These are phyloP conservation scores for Harpagifer antarcticus DNA, from an alignment of 2,797 vertebrate species.

Conservation along the genomic window DNA sequence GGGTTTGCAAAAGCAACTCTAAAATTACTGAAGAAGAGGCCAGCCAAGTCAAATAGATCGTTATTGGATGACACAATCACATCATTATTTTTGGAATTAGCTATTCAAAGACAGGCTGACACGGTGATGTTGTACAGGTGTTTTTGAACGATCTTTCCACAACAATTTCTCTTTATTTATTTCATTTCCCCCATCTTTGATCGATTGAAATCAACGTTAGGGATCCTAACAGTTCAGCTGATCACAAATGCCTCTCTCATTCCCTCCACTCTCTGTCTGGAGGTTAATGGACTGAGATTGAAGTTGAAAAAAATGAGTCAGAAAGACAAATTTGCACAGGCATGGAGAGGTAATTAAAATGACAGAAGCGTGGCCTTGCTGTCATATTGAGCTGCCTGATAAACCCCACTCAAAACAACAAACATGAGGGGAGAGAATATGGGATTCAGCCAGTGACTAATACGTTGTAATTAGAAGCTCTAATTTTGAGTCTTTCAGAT, in stretches of 20 bases:
- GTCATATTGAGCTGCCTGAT: slow-evolving; percentile 53
- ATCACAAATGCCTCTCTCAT: slow-evolving; percentile 54
- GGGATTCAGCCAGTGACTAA: slow-evolving; percentile 42
- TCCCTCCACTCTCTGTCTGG: slow-evolving; percentile 21
- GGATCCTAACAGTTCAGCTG: slow-evolving; percentile 25
- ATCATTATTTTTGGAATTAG: slow-evolving; percentile 24
- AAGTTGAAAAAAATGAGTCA: slow-evolving; percentile 54
- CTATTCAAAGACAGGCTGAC: slow-evolving; percentile 27
- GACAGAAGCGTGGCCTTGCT: slow-evolving; percentile 43
- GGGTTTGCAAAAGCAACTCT: slow-evolving; percentile 1
- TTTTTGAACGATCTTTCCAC: slow-evolving; percentile 47
- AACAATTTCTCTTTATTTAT: slow-evolving; percentile 11
- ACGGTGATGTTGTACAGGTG: slow-evolving; percentile 25
- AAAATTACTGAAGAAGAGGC: neutral
- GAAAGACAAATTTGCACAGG: slow-evolving; percentile 43
- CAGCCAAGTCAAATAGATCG: neutral
- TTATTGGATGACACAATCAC: slow-evolving; percentile 2
- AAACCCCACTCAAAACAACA: slow-evolving; percentile 46
- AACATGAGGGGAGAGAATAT: slow-evolving; percentile 43
- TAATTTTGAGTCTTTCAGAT: slow-evolving; percentile 31
- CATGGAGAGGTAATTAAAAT: slow-evolving; percentile 53
- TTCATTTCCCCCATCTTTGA: slow-evolving; percentile 46
- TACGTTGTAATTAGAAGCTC: slow-evolving; percentile 56
- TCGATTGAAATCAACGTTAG: slow-evolving; percentile 58
- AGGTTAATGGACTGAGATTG: slow-evolving; percentile 69